phyloP scores from a whole-genome alignment of 2,888 invertebrate species.

The Ornithoptera alexandrae region DNA sequence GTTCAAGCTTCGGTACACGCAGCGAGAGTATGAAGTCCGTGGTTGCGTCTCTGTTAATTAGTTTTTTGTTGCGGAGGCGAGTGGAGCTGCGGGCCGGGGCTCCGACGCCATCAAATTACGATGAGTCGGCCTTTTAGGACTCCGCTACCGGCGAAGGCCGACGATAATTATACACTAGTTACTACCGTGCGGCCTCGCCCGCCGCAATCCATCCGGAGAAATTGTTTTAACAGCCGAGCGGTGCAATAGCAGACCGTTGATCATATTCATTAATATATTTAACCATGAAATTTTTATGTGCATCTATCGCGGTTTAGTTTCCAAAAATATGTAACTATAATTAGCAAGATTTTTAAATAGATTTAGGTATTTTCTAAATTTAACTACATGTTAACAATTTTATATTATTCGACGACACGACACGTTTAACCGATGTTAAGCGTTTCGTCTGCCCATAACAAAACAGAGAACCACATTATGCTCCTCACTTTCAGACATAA shows the following conservation, averaged over 20 bases:
- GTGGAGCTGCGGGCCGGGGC: conserved; percentile 58
- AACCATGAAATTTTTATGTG: not conserved
- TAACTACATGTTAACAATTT: too few species aligned
- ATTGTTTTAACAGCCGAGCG: conserved; percentile 52
- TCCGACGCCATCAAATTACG: conserved; percentile 79
- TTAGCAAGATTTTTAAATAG: too few species aligned
- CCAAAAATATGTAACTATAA: too few species aligned
- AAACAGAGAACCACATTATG: too few species aligned
- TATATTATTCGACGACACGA: too few species aligned
- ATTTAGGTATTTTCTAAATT: too few species aligned
- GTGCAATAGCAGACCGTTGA: not conserved
- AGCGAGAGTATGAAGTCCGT: conserved; percentile 41
- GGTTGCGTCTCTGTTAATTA: conserved; percentile 75
- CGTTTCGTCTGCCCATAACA: too few species aligned
- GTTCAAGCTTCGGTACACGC: conserved; percentile 21
- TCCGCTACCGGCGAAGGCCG: conserved; percentile 69
- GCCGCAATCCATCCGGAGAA: conserved; percentile 54
- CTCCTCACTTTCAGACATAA: too few species aligned
- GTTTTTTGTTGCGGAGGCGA: conserved; percentile 67
- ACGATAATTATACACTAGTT: conserved; percentile 79
- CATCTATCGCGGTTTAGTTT: too few species aligned
- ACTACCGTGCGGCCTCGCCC: conserved; percentile 70
- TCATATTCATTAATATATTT: not conserved
- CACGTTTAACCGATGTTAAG: too few species aligned
- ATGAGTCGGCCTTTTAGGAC: conserved; percentile 78